These are phyloP conservation scores for Berghia stephanieae DNA, from an alignment of 1,140 invertebrate species.

Conservation along the genomic window DNA sequence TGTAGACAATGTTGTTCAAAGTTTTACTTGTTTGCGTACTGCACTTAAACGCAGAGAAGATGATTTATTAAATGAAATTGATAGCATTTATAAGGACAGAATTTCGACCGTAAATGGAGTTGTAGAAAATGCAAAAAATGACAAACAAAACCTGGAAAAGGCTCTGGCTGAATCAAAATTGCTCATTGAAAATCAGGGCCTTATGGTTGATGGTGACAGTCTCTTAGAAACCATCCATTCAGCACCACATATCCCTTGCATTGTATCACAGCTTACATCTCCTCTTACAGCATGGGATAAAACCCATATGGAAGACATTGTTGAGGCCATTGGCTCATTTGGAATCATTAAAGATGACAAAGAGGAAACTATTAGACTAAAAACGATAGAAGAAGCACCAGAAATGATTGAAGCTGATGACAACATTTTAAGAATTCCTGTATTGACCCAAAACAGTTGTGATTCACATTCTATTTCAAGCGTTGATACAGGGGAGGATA, in stretches of 20 bases:
- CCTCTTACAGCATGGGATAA: not conserved
- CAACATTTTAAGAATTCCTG: constrained; percentile 12
- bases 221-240: not conserved
- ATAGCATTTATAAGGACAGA: not conserved
- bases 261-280: not conserved
- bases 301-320: not conserved
- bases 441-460: not conserved
- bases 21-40: constrained; percentile 20
- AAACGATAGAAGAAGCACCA: constrained; percentile 16
- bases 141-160: not conserved
- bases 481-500: not conserved
- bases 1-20: constrained; percentile 11
- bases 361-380: not conserved
- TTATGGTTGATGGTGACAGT: constrained; percentile 11
- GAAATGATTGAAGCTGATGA: constrained; percentile 9
- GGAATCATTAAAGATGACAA: constrained; percentile 16
- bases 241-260: constrained; percentile 17
- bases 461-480: not conserved
- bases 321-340: not conserved
- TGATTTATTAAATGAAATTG: constrained; percentile 8
- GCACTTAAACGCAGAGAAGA: constrained; percentile 19
- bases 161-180: not conserved
- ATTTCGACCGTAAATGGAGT: not conserved
- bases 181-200: constrained; percentile 24
- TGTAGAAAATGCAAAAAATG: not conserved